A percentile compares a stretch with the other conserved stretches of the same genome.
Evolutionary conservation across 1,140 invertebrate species (phyloP).

Genomic region (Diuraphis noxia): DNA sequence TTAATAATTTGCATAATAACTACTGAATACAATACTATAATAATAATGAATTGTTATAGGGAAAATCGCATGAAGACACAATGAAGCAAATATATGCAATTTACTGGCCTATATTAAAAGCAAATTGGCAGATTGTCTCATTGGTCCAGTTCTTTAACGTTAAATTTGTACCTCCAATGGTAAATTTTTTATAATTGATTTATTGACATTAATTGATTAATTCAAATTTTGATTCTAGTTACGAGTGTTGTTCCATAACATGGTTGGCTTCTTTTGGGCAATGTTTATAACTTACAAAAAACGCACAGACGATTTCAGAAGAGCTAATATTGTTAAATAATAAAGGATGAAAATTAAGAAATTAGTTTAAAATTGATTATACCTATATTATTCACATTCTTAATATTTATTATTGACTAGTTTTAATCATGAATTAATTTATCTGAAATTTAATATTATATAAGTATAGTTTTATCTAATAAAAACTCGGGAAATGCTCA

Average conservation of each 20-base stretch:
- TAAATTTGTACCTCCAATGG: conserved; percentile 72
- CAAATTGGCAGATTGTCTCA: conserved; percentile 75
- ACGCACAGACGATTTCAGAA: conserved; percentile 46
- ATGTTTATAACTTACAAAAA: conserved; percentile 55
- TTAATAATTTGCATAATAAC: not conserved
- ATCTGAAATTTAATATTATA: not conserved
- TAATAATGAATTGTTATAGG: conserved; percentile 58
- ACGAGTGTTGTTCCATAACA: conserved; percentile 54
- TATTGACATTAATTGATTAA: not conserved
- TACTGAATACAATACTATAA: not conserved
- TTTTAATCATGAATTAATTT: not conserved
- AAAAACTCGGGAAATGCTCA: not conserved
- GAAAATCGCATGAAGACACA: conserved; percentile 68
- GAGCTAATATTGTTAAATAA: conserved; percentile 48
- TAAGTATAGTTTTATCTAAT: not conserved
- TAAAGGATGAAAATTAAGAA: not conserved
- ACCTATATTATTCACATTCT: not conserved
- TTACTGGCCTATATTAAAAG: conserved; percentile 67
- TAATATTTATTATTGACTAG: not conserved
- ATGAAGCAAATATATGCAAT: conserved; percentile 65
- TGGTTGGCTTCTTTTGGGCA: conserved; percentile 56
- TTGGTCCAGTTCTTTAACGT: conserved; percentile 73
- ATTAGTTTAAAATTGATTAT: not conserved
- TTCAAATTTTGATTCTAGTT: conserved; percentile 53
- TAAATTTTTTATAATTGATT: conserved; percentile 60